Conservation (phyloP, 1,140 invertebrate genomes). For the Saccostrea echinata region DNA sequence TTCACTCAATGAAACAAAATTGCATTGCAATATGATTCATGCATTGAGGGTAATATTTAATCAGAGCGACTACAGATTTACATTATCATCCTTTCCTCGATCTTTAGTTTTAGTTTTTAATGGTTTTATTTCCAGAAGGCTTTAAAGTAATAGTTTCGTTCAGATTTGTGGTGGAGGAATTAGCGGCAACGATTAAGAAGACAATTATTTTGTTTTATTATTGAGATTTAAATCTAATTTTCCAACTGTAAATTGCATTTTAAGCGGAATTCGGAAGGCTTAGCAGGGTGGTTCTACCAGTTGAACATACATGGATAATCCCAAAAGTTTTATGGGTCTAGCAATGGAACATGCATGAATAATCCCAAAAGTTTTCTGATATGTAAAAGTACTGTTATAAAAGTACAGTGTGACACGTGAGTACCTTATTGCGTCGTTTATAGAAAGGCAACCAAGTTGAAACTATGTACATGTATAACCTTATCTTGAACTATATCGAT, state of each 20-base stretch:
- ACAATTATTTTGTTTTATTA: not conserved
- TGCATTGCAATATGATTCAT: too few species aligned
- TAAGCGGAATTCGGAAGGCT: not conserved
- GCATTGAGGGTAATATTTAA: too few species aligned
- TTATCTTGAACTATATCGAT: too few species aligned
- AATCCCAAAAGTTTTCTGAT: not conserved
- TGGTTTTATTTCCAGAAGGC: not conserved
- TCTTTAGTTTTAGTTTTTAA: not conserved
- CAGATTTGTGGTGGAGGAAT: not conserved
- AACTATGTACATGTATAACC: too few species aligned
- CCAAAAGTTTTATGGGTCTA: not conserved
- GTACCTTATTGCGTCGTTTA: too few species aligned
- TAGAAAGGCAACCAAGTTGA: too few species aligned
- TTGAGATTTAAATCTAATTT: not conserved
- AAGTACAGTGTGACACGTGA: too few species aligned
- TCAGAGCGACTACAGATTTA: too few species aligned
- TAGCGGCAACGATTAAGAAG: not conserved
- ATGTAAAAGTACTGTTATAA: not conserved
- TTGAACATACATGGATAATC: not conserved
- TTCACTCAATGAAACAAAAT: too few species aligned
- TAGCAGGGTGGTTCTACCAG: not conserved
- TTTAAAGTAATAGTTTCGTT: not conserved
- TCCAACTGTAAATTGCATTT: not conserved
- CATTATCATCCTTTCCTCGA: too few species aligned
- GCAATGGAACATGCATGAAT: not conserved